Base-by-base conservation (phyloP, 2,113 vertebrate genomes). In the Murina feae region DNA sequence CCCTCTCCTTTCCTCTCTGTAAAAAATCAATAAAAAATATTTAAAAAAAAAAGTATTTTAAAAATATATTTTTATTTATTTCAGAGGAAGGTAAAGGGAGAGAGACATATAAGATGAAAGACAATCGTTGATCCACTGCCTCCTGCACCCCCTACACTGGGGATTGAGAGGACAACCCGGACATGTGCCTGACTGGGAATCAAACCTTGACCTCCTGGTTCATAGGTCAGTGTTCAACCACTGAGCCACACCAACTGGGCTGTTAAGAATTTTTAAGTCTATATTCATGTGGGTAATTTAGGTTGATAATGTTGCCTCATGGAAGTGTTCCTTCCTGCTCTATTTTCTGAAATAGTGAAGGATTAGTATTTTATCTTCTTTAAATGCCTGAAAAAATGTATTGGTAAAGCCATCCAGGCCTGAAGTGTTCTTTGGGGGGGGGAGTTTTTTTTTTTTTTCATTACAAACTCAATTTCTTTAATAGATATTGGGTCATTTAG, bases 361-460 rank as follows among this genome's bases (percentile, higher is more conserved):
- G 76, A 30, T 17, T 78, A 44, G 13, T 63, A 69, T 47, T 63
- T 60, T 89, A 49, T 72, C 35, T 74, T 17, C 66, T 68, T 92
- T 83, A 78, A 72, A 60, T 51, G 11, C 60, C n/a, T 92, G n/a
- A 74, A 23, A 89, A 86, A 66, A 55, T 75, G 23, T 81, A 58
- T 47, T 47, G 44, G 55, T 71, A 65, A 69, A 80, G 74, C 25
- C 66, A 65, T 53, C 53, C 42, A 11, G 32, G 25, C 20, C 32
- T 84, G 32, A 53, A 78, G 39, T 68, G 82, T 60, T 82, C 51
- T 89, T 89, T 78, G 25, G 89, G 49, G 25, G 89, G 49, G 30
- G 39, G 44, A 58, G 11, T 14, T 55, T 94, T 89, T 94, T 93
- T 68, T 49, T 12, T 89, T 94, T 93, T 68, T 49, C 9, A 89